These are phyloP conservation scores for Allygus modestus DNA, from an alignment of 2,888 invertebrate species.

Conservation along the genomic window DNA sequence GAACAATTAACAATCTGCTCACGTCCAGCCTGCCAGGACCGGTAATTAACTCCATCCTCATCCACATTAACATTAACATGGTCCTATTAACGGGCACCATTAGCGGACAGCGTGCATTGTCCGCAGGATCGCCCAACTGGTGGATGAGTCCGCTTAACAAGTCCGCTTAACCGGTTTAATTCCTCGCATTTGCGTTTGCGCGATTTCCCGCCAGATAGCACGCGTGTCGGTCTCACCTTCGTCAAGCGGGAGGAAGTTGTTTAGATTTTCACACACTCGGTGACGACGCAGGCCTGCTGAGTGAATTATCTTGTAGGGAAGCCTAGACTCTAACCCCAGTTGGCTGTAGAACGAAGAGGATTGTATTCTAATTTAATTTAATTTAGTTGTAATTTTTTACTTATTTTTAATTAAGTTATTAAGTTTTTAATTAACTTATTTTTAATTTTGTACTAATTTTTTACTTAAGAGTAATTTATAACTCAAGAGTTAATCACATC, in stretches of 20 bases:
- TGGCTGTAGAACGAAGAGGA: no score
- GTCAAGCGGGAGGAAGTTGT: conserved; percentile 23
- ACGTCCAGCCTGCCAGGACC: not conserved
- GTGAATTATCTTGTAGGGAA: conserved; percentile 19
- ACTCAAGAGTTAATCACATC: no score
- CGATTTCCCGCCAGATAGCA: conserved; percentile 37
- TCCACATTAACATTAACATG: conserved; percentile 36
- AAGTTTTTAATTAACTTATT: no score
- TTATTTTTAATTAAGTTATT: no score
- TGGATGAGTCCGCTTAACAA: conserved; percentile 5
- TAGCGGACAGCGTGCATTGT: not conserved
- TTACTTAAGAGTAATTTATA: no score
- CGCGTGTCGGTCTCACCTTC: conserved; percentile 30
- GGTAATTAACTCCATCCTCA: conserved; percentile 9
- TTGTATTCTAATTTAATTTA: conserved; percentile 11
- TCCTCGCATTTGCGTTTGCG: not conserved
- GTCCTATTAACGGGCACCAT: conserved; percentile 4
- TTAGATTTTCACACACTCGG: conserved; percentile 28
- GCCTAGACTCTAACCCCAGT: no score
- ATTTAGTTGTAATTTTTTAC: not conserved
- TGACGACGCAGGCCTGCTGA: not conserved
- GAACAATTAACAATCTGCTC: not conserved
- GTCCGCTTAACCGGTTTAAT: conserved; percentile 36
- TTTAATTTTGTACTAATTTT: no score
- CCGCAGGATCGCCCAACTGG: not conserved